Percentiles rank a stretch among this genome's conserved stretches.
Evolutionary conservation across 2,113 vertebrate species (phyloP).

Genomic region (zebrafish (Danio rerio)): GRCz12tu NC_133191.1:43730501-43731000

Average conservation of each 20-base stretch:
- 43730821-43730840: constrained; percentile 2
- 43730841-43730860: constrained; percentile 8
- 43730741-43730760: constrained; percentile 1
- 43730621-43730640: constrained; percentile 51
- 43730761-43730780: constrained; percentile 14
- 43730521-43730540: background rate
- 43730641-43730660: constrained; percentile 57
- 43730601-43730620: constrained; percentile 54
- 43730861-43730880: constrained; percentile 27
- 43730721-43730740: background rate
- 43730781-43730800: constrained; percentile 10
- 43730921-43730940: background rate
- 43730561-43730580: background rate
- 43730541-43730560: background rate
- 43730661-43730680: constrained; percentile 15
- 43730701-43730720: background rate
- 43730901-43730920: background rate
- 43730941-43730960: too few species aligned
- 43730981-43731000: too few species aligned
- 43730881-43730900: constrained; percentile 25
- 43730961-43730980: too few species aligned
- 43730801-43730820: background rate
- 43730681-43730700: background rate
- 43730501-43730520: background rate
- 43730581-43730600: constrained; percentile 27